phyloP scores from a whole-genome alignment of 2,888 invertebrate species.

The Parnassius apollo region DNA sequence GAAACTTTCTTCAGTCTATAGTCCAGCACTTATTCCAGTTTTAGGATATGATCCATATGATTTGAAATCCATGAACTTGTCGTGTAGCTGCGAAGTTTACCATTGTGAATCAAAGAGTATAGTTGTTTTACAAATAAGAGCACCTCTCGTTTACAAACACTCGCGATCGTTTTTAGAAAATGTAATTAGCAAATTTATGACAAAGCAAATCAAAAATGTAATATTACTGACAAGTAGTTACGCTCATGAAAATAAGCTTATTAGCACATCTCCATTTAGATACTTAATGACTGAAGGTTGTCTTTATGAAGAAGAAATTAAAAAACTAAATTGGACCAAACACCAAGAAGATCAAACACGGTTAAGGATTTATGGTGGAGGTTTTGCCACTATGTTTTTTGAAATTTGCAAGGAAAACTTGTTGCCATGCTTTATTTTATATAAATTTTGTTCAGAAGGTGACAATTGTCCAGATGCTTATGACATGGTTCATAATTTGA shows the following conservation, averaged over 20 bases:
- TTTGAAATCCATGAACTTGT: slow-evolving; percentile 67
- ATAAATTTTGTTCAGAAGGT: slow-evolving; percentile 92
- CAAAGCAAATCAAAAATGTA: slow-evolving; percentile 79
- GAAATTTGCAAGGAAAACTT: slow-evolving; percentile 75
- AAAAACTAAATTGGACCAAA: slow-evolving; percentile 74
- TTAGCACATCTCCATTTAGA: slow-evolving; percentile 83
- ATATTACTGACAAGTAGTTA: slow-evolving; percentile 89
- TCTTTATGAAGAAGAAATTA: slow-evolving; percentile 56
- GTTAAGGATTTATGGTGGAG: slow-evolving; percentile 85
- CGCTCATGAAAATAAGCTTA: slow-evolving; percentile 87
- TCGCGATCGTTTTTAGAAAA: slow-evolving; percentile 83
- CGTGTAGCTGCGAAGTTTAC: slow-evolving; percentile 86
- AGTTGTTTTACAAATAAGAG: slow-evolving; percentile 87
- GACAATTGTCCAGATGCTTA: slow-evolving; percentile 91
- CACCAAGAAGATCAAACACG: slow-evolving; percentile 63
- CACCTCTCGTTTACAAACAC: slow-evolving; percentile 85
- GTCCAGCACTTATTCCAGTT: slow-evolving; percentile 88
- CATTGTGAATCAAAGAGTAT: slow-evolving; percentile 81
- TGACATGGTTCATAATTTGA: slow-evolving; percentile 82
- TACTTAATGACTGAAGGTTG: slow-evolving; percentile 79
- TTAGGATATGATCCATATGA: slow-evolving; percentile 91
- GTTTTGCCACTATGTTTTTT: slow-evolving; percentile 86
- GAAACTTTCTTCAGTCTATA: slow-evolving; percentile 86
- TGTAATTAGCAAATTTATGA: slow-evolving; percentile 72
- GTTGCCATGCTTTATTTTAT: slow-evolving; percentile 83